Evolutionary conservation across 2,797 vertebrate genomes (phyloP).

Genomic region (Rhabdophis nuchalis): DNA sequence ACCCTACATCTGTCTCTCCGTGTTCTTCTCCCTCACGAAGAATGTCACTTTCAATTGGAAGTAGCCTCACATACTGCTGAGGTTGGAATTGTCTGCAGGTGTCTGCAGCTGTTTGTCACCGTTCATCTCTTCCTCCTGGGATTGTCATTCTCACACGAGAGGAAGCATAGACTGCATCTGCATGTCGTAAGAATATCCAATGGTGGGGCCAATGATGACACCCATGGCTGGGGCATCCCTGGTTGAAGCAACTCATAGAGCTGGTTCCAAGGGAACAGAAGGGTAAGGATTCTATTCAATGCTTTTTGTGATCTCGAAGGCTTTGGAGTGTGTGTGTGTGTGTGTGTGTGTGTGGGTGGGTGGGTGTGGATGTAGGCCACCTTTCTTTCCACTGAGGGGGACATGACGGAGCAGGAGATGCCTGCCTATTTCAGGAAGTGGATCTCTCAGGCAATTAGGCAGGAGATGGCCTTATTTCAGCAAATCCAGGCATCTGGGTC

Average conservation of each 20-base stretch:
- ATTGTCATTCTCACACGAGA: constrained; percentile 8
- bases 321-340: too few relatives aligned
- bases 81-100: constrained; percentile 10
- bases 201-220: constrained; percentile 3
- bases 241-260: neutral
- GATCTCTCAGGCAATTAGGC: too few relatives aligned
- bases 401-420: too few relatives aligned
- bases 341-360: too few relatives aligned
- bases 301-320: too few relatives aligned
- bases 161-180: neutral
- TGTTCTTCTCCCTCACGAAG: neutral
- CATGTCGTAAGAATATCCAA: neutral
- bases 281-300: too few relatives aligned
- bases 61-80: neutral
- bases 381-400: too few relatives aligned
- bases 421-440: too few relatives aligned
- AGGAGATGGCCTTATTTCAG: too few relatives aligned
- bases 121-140: constrained; percentile 6
- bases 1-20: neutral
- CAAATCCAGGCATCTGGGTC: too few relatives aligned
- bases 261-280: too few relatives aligned
- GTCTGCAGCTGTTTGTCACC: constrained; percentile 14
- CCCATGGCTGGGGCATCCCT: neutral
- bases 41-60: constrained; percentile 19
- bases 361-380: too few relatives aligned